Conservation (phyloP, 2,797 vertebrate genomes). For the Sebastes oblongus region DNA sequence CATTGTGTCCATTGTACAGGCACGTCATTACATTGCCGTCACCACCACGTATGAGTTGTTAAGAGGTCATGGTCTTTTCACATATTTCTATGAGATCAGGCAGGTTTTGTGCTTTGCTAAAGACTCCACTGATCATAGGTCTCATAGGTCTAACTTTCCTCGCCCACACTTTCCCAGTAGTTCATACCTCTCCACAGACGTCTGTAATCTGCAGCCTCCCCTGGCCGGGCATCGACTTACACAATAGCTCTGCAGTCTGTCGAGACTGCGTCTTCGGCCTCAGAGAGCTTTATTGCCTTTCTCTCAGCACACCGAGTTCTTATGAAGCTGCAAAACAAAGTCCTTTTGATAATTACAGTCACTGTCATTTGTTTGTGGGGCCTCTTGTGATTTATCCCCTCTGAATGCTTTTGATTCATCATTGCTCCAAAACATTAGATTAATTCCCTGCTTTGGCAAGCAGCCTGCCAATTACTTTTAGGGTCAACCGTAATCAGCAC, state of each 20-base stretch:
- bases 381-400: slow-evolving; percentile 65
- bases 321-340: slow-evolving; percentile 57
- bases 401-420: slow-evolving; percentile 66
- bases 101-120: slow-evolving; percentile 13
- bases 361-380: slow-evolving; percentile 65
- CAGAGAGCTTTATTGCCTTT: slow-evolving; percentile 40
- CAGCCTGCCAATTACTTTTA: slow-evolving; percentile 74
- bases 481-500: slow-evolving; percentile 71
- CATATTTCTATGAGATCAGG: background rate
- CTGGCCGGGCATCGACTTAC: background rate
- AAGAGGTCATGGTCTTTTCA: background rate
- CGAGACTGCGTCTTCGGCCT: slow-evolving; percentile 26
- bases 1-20: background rate
- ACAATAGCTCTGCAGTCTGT: slow-evolving; percentile 15
- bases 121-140: background rate
- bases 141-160: background rate
- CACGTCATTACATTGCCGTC: background rate
- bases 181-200: slow-evolving; percentile 8
- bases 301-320: slow-evolving; percentile 29
- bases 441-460: slow-evolving; percentile 74
- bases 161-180: background rate
- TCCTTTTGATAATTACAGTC: slow-evolving; percentile 68
- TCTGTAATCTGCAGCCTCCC: slow-evolving; percentile 23
- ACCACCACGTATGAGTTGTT: background rate
- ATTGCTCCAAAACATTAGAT: slow-evolving; percentile 67